A percentile compares a stretch with the other conserved stretches of the same genome.
Evolutionary conservation across 1,140 invertebrate species (phyloP).

Genomic region (Tribolium castaneum): DNA sequence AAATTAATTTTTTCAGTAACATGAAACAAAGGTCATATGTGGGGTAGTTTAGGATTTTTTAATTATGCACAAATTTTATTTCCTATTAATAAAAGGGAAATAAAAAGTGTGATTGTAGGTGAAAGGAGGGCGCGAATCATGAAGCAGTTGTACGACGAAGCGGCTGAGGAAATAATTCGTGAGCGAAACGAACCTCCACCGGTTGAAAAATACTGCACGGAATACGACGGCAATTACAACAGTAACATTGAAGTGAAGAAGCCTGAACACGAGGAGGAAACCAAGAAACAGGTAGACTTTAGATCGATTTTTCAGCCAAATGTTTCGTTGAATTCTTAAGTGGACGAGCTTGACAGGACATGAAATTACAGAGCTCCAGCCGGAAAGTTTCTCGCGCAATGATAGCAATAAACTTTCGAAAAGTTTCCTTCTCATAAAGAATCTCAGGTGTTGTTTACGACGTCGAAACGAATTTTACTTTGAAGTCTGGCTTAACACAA

Average conservation of each 20-base stretch:
- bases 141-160: slow-evolving; percentile 41
- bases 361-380: background rate
- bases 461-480: background rate
- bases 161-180: slow-evolving; percentile 26
- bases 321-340: background rate
- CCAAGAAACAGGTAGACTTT: slow-evolving; percentile 39
- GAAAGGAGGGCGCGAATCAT: slow-evolving; percentile 27
- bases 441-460: slow-evolving; percentile 13
- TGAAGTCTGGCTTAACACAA: background rate
- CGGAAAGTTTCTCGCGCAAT: background rate
- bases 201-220: slow-evolving; percentile 46
- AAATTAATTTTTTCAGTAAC: no score
- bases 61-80: no score
- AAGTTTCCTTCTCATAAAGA: background rate
- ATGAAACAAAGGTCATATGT: no score
- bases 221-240: slow-evolving; percentile 45
- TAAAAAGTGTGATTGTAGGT: slow-evolving; percentile 21
- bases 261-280: slow-evolving; percentile 29
- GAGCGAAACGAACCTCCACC: slow-evolving; percentile 41
- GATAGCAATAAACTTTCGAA: background rate
- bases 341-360: background rate
- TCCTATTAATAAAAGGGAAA: no score
- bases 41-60: no score
- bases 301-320: background rate
- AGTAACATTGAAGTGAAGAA: slow-evolving; percentile 7